Evolutionary conservation across 2,888 invertebrate species (phyloP), one percentile per base, ranked within the genome.

Genomic region (Lutraria lutraria): DNA sequence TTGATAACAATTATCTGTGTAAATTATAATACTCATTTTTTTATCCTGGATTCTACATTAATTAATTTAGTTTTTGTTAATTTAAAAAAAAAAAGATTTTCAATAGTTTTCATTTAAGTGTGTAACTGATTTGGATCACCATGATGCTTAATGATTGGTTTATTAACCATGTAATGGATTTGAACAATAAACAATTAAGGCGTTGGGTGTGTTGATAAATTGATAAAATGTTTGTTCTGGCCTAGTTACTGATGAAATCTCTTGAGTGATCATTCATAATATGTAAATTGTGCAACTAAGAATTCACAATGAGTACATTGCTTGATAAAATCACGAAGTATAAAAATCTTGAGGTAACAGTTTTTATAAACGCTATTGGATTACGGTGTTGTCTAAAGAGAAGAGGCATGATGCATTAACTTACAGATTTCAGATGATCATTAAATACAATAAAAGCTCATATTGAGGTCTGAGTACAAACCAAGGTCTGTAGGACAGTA

Each of bases 231-330:
- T 76, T n/a, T 76, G 31, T 31, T 19, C 31, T 31, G 76, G 76
- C 76, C 76, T 31, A 34, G 76, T 34, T 76, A 16, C 34, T 76
- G 76, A 34, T 76, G 34, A 31, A 31, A 76, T 76, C 63, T 68
- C 63, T 0, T 12, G 13, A 34, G 31, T 31, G 76, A 76, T 76
- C 19, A 76, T 34, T 76, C 31, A 76, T 76, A 76, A 16, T 19
- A 76, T 76, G 76, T 34, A 34, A 76, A 76, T 31, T 34, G 34
- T 76, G 76, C 76, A 76, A 76, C 76, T 6, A 76, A 76, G 76
- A 4, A 76, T 76, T 34, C 13, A 31, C 31, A 31, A 76, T 76
- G 76, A 76, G 34, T 25, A 76, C 76, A 31, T 16, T 76, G 34
- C 16, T 72, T 0, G 6, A 25, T 31, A 31, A 34, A 16, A 76